These are phyloP conservation scores for Pentamera pediparva DNA, from an alignment of 53 echinoderm and acorn worm species.

Conservation along the genomic window DNA sequence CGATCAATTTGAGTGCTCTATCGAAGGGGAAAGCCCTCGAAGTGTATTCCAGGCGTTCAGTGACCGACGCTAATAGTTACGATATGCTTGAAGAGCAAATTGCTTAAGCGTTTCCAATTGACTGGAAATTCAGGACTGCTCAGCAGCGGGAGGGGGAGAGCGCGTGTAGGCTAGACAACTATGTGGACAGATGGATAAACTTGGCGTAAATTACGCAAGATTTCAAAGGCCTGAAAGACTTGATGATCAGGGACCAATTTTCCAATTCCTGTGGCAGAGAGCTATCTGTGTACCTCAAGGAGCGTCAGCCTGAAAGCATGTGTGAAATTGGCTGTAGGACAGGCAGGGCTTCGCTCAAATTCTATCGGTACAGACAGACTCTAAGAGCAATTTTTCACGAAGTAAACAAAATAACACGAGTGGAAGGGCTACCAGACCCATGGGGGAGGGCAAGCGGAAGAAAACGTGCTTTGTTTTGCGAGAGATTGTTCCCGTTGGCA, in stretches of 20 bases:
- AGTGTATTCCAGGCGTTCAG: conserved; percentile 19
- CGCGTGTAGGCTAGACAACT: conserved; percentile 5
- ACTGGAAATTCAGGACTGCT: conserved; percentile 5
- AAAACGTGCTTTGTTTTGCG: conserved; percentile 28
- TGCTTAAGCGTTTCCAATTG: conserved; percentile 18
- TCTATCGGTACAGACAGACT: neutral
- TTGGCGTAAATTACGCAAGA: too few relatives aligned
- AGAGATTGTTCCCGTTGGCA: conserved; percentile 8
- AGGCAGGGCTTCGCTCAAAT: neutral
- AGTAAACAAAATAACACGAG: neutral
- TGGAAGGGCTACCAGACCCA: neutral
- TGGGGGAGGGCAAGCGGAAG: neutral
- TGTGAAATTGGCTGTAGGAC: neutral
- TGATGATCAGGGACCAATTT: conserved; percentile 25
- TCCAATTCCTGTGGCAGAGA: neutral
- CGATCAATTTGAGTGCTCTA: conserved; percentile 41
- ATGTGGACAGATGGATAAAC: conserved; percentile 13
- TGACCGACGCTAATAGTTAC: conserved; percentile 4
- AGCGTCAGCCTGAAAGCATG: conserved; percentile 6
- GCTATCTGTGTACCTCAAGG: conserved; percentile 18
- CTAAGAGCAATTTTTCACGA: neutral
- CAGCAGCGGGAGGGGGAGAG: conserved; percentile 1
- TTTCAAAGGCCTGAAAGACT: conserved; percentile 13
- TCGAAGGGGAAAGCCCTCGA: conserved; percentile 22
- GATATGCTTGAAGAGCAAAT: neutral